Evolutionary conservation across 2,888 invertebrate genomes (phyloP).

Genomic region (Clanis bilineata): DNA sequence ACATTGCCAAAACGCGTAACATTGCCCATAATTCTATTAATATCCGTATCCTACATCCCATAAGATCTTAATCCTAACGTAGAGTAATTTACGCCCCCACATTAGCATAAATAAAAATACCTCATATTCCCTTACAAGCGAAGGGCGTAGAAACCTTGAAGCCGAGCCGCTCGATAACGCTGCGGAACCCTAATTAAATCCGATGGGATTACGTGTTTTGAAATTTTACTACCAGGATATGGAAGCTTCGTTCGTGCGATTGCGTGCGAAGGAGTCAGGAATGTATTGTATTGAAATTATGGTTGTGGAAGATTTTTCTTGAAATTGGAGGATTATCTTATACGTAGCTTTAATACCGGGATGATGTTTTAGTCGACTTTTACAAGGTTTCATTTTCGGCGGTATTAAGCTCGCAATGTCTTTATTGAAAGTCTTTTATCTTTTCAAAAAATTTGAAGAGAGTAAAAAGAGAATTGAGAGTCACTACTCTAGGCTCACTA

Average conservation of each 20-base stretch:
- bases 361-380: too few species aligned
- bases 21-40: background rate
- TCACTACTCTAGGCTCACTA: too few species aligned
- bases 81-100: background rate
- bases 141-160: constrained; percentile 19
- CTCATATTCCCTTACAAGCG: background rate
- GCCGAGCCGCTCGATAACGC: constrained; percentile 20
- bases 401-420: too few species aligned
- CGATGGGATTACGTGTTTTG: constrained; percentile 17
- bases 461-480: too few species aligned
- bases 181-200: constrained; percentile 31
- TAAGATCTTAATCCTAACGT: background rate
- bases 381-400: too few species aligned
- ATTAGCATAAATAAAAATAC: constrained; percentile 7
- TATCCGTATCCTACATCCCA: background rate
- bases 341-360: too few species aligned
- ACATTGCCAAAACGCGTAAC: too few species aligned
- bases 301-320: background rate
- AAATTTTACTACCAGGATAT: constrained; percentile 20
- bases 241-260: constrained; percentile 22
- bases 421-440: too few species aligned
- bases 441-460: too few species aligned
- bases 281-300: background rate
- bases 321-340: background rate
- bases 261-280: background rate